Percentiles rank a stretch among this genome's conserved stretches.
These are phyloP conservation scores for Balearica regulorum DNA, from an alignment of 2,797 vertebrate species.

Conservation along the genomic window DNA sequence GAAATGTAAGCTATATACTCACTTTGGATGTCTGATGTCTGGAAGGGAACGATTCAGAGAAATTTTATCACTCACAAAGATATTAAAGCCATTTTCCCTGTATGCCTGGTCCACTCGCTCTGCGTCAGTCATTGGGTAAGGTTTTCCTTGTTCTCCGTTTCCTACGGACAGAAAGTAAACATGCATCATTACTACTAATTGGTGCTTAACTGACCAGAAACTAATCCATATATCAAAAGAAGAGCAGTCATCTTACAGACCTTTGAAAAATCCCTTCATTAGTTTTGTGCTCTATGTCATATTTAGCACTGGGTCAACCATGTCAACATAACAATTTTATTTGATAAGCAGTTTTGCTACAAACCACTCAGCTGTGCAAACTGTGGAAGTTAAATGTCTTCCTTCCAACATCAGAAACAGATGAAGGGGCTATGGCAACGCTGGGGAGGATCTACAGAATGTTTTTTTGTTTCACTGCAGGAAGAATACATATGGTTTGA, in stretches of 20 bases:
- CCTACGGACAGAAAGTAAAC: constrained; percentile 73
- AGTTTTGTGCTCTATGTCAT: not conserved
- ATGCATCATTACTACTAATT: constrained; percentile 25
- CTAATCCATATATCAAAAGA: not conserved
- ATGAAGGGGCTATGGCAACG: not conserved
- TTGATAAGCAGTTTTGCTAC: not conserved
- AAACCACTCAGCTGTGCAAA: not conserved
- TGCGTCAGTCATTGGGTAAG: constrained; percentile 86
- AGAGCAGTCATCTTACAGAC: not conserved
- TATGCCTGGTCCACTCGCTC: constrained; percentile 93
- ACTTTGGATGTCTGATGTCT: constrained; percentile 94
- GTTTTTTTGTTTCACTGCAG: not conserved
- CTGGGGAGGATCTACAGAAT: not conserved
- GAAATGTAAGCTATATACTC: constrained; percentile 65
- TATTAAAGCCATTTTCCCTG: constrained; percentile 97
- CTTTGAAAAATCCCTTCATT: not conserved
- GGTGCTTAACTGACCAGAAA: not conserved
- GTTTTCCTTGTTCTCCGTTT: constrained; percentile 89
- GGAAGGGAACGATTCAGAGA: constrained; percentile 93
- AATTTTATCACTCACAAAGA: constrained; percentile 94
- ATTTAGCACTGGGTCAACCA: not conserved
- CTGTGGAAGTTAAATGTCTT: not conserved
- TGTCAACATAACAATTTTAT: not conserved
- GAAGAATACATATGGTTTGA: not conserved
- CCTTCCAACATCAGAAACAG: not conserved